Evolutionary conservation across 2,888 invertebrate genomes (phyloP).

Genomic region (Hyppa rectilinea): DNA sequence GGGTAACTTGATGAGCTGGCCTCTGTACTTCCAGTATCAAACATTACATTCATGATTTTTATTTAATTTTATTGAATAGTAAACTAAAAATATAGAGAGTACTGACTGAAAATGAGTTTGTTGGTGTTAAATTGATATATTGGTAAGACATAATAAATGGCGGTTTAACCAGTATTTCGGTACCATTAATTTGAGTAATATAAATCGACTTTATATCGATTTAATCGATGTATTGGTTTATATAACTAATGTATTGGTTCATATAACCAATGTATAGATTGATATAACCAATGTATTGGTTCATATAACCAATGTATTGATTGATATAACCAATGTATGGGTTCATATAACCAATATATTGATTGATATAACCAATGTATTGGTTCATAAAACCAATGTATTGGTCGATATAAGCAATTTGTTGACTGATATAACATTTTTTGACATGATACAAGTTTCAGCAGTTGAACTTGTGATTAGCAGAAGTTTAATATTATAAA

Average conservation of each 20-base stretch:
- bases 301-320: neutral
- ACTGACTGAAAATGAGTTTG: constrained; percentile 23
- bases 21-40: constrained; percentile 58
- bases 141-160: neutral
- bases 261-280: too few relatives aligned
- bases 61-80: neutral
- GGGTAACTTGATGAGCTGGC: too few relatives aligned
- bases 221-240: neutral
- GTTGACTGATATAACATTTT: too few relatives aligned
- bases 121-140: neutral
- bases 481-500: neutral
- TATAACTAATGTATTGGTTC: neutral
- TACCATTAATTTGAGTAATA: neutral
- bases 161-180: neutral
- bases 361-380: neutral
- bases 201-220: too few relatives aligned
- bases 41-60: constrained; percentile 36
- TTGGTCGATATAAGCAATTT: too few relatives aligned
- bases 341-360: neutral
- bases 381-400: neutral
- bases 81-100: constrained; percentile 8
- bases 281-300: neutral
- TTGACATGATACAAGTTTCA: too few relatives aligned
- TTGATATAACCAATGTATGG: neutral
- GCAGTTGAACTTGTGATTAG: too few relatives aligned